Conservation (phyloP, 2,113 vertebrate genomes). For the Oceanodroma tethys region DNA sequence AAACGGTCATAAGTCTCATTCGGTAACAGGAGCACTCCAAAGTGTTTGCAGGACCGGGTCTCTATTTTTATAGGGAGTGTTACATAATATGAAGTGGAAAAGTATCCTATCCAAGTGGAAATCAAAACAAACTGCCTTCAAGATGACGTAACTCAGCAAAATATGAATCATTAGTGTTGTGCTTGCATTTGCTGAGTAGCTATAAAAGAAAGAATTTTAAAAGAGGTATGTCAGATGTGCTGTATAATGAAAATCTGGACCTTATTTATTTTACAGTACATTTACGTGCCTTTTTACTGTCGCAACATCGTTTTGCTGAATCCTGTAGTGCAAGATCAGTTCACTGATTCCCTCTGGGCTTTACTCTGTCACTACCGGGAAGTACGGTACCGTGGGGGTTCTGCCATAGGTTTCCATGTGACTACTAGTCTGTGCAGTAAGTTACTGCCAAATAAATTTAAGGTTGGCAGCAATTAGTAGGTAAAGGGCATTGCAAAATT, state of each 20-base stretch:
- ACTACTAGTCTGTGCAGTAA: background rate
- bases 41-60: background rate
- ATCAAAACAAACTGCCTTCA: background rate
- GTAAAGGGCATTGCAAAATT: background rate
- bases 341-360: background rate
- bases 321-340: background rate
- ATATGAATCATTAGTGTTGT: background rate
- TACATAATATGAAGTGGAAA: background rate
- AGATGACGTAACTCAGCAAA: slow-evolving; percentile 16
- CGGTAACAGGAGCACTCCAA: background rate
- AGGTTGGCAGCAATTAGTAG: background rate
- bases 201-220: background rate
- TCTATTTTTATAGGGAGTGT: background rate
- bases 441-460: background rate
- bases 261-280: background rate
- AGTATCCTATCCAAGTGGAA: background rate
- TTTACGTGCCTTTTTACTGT: background rate
- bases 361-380: background rate
- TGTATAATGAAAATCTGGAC: background rate
- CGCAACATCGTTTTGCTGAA: background rate
- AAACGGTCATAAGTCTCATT: background rate
- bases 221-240: background rate
- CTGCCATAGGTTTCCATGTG: background rate
- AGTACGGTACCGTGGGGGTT: rapidly evolving
- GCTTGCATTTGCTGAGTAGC: background rate